Evolutionary conservation across 2,113 vertebrate species (phyloP).

Genomic region (Apteryx mantelli): DNA sequence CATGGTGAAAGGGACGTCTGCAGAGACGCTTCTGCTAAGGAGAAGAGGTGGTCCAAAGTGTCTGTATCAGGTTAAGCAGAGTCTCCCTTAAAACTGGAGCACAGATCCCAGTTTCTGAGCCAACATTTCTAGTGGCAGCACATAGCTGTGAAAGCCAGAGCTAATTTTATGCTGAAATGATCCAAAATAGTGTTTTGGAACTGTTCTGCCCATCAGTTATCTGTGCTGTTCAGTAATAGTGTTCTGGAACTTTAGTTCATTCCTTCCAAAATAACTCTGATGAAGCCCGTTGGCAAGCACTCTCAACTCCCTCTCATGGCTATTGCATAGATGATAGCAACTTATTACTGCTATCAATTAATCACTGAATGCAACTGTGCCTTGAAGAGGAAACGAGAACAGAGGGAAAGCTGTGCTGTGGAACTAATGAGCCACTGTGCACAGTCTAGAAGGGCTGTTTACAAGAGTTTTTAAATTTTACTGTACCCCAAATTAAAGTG

Average conservation of each 20-base stretch:
- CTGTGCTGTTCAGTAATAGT: not conserved
- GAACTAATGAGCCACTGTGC: not conserved
- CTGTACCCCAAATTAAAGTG: not conserved
- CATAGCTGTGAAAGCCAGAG: not conserved
- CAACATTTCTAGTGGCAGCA: not conserved
- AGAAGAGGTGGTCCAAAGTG: not conserved
- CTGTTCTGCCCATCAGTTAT: not conserved
- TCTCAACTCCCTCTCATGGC: not conserved
- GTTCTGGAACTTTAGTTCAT: not conserved
- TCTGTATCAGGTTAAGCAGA: not conserved
- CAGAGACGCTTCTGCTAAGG: rapidly evolving
- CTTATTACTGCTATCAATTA: slow-evolving; percentile 15
- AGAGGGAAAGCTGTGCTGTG: not conserved
- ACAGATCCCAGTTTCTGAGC: not conserved
- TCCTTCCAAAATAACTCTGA: not conserved
- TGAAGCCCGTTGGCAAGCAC: not conserved
- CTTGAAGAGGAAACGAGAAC: slow-evolving; percentile 35
- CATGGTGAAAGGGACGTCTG: not conserved
- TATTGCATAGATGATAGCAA: not conserved
- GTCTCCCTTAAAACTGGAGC: not conserved
- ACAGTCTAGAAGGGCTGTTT: not conserved
- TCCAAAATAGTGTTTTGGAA: not conserved
- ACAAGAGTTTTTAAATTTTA: not conserved
- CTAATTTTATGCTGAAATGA: not conserved
- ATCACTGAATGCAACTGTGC: not conserved